Conservation (phyloP, 2,888 invertebrate genomes). For the Choristoneura rosaceana region DNA sequence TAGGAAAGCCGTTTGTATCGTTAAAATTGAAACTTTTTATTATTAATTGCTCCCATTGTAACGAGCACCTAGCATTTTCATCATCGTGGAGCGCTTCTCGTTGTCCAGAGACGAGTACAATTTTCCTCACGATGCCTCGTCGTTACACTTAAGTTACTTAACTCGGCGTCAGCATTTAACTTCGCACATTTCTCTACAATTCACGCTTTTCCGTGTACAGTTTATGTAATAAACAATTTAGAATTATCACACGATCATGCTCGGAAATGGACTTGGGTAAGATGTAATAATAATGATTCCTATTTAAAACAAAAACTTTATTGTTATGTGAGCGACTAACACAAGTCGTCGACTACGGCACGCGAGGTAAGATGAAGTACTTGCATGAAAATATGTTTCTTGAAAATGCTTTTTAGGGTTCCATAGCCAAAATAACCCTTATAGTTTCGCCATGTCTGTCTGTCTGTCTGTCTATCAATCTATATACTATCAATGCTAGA, state of each 20-base stretch:
- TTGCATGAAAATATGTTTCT: too few relatives aligned
- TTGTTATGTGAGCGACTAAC: neutral
- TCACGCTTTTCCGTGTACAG: slow-evolving; percentile 50
- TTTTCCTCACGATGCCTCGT: neutral
- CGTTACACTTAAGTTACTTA: slow-evolving; percentile 46
- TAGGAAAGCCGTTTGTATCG: neutral
- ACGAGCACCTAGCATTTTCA: too few relatives aligned
- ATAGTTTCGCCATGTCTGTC: too few relatives aligned
- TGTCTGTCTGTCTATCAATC: too few relatives aligned
- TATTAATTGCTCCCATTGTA: too few relatives aligned
- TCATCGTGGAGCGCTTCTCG: too few relatives aligned
- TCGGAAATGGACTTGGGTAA: neutral
- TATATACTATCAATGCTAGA: too few relatives aligned
- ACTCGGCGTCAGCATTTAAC: slow-evolving; percentile 39
- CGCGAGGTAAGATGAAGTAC: neutral
- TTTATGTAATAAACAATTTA: slow-evolving; percentile 34
- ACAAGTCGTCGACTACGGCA: neutral
- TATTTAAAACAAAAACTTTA: neutral
- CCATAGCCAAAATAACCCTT: too few relatives aligned
- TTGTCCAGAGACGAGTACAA: too few relatives aligned
- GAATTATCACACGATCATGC: neutral
- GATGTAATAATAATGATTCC: neutral
- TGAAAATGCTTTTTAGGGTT: too few relatives aligned
- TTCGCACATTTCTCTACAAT: slow-evolving; percentile 48
- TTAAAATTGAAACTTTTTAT: too few relatives aligned